These are phyloP conservation scores for Hylyphantes graminicola DNA, from an alignment of 1,140 invertebrate genomes.

Conservation along the genomic window DNA sequence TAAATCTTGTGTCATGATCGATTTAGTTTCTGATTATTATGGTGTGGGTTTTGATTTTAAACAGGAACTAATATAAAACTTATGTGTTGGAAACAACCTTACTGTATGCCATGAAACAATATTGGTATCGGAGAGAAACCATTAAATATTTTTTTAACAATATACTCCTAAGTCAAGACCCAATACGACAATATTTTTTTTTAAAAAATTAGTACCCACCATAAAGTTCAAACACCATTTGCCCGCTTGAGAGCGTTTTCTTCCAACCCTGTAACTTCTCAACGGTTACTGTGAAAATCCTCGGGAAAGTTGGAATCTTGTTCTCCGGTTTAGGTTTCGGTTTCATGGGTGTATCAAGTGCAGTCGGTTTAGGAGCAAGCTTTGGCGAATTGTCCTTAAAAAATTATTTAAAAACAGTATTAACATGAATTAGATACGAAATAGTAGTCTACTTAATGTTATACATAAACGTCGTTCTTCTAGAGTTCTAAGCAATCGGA, in stretches of 20 bases:
- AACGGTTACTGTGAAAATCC: conserved; percentile 32
- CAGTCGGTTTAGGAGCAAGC: conserved; percentile 5
- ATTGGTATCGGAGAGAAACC: too few relatives aligned
- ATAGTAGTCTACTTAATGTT: too few relatives aligned
- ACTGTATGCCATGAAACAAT: too few relatives aligned
- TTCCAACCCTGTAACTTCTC: conserved; percentile 30
- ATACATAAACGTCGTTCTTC: too few relatives aligned
- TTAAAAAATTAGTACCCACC: neutral
- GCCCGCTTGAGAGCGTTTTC: conserved; percentile 8
- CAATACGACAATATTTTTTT: neutral
- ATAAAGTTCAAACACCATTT: conserved; percentile 35
- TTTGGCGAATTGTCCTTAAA: conserved; percentile 1
- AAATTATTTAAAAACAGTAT: neutral
- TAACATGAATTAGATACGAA: too few relatives aligned
- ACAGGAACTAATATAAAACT: too few relatives aligned
- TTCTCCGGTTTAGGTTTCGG: neutral
- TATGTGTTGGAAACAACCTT: too few relatives aligned
- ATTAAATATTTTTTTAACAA: too few relatives aligned
- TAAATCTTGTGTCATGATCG: too few relatives aligned
- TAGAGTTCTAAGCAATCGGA: too few relatives aligned
- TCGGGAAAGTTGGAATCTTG: conserved; percentile 16
- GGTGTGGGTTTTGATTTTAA: too few relatives aligned
- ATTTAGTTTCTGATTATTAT: too few relatives aligned
- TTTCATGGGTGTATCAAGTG: neutral
- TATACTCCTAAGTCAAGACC: neutral